These are phyloP conservation scores for Lophura nycthemera DNA, from an alignment of 2,113 vertebrate species.

Conservation along the genomic window DNA sequence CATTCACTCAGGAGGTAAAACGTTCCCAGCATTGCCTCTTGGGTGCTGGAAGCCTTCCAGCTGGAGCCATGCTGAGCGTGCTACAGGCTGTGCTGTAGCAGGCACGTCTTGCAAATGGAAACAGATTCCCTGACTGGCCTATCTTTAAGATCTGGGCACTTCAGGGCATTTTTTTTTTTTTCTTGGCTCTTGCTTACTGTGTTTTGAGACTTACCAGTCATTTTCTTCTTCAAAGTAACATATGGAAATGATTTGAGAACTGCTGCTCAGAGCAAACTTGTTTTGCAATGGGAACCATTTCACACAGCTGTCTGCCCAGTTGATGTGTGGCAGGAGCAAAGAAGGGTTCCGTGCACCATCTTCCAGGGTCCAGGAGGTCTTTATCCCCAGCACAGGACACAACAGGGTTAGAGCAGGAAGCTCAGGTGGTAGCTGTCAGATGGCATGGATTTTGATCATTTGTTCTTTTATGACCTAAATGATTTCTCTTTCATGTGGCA, in stretches of 20 bases:
- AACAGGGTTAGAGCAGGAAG: constrained; percentile 86
- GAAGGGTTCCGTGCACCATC: constrained; percentile 86
- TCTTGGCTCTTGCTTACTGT: constrained; percentile 4
- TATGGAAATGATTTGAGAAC: constrained; percentile 91
- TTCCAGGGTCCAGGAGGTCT: constrained; percentile 88
- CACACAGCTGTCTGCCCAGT: constrained; percentile 85
- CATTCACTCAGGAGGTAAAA: neutral
- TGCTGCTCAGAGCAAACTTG: constrained; percentile 91
- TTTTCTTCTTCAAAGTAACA: constrained; percentile 95
- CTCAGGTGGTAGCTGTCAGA: constrained; percentile 84
- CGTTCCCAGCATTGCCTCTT: neutral
- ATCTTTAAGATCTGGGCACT: constrained; percentile 51
- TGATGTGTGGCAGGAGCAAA: constrained; percentile 87
- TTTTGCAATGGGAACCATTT: constrained; percentile 89
- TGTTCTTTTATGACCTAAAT: neutral
- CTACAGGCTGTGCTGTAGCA: neutral
- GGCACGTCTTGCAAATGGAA: constrained; percentile 15
- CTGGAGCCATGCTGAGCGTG: neutral
- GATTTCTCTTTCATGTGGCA: neutral
- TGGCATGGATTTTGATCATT: neutral
- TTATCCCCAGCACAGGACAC: constrained; percentile 84
- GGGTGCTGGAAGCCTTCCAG: constrained; percentile 13
- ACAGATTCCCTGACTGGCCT: neutral
- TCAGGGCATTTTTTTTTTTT: neutral
- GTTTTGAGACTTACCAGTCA: constrained; percentile 83